phyloP scores from a whole-genome alignment of 1,140 invertebrate species.

The Adelges cooleyi region DNA sequence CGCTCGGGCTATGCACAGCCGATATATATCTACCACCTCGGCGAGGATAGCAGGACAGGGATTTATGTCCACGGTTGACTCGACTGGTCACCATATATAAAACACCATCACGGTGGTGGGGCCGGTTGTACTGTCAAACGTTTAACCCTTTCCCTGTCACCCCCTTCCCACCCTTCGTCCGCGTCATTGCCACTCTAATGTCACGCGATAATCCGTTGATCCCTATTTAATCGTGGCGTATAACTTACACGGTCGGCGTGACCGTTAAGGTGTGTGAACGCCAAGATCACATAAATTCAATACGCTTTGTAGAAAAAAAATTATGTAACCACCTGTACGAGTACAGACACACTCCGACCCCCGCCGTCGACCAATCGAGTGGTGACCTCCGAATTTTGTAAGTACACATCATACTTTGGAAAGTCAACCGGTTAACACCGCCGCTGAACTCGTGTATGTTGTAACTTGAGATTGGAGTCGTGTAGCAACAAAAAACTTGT shows the following conservation, averaged over 20 bases:
- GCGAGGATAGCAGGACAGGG: neutral
- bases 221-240: constrained; percentile 9
- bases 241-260: constrained; percentile 1
- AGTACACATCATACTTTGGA: no score
- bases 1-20: neutral
- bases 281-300: no score
- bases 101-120: neutral
- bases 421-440: no score
- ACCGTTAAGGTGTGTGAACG: neutral
- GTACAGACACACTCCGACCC: no score
- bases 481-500: no score
- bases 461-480: no score
- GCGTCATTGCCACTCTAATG: constrained; percentile 1
- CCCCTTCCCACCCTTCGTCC: neutral
- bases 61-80: neutral
- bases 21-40: neutral
- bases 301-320: no score
- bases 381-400: no score
- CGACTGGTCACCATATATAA: neutral
- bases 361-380: no score
- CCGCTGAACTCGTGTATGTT: no score
- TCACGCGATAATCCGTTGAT: constrained; percentile 18
- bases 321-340: no score
- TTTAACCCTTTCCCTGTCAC: neutral
- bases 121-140: neutral